Percentiles rank a stretch among this genome's conserved stretches.
These are phyloP conservation scores for Beris morrisii DNA, from an alignment of 2,888 invertebrate genomes.

Conservation along the genomic window DNA sequence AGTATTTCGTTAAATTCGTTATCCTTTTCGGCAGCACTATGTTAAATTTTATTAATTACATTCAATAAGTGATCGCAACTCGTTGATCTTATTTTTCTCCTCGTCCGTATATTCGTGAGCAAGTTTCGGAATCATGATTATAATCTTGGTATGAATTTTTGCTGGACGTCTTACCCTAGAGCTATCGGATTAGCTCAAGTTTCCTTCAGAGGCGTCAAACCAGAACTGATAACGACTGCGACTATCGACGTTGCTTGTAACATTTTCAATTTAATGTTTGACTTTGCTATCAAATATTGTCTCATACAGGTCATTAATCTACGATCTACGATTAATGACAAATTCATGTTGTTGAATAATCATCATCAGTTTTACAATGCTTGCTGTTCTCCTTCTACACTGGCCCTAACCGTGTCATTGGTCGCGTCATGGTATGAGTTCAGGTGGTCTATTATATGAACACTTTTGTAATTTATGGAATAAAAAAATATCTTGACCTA, in stretches of 20 bases:
- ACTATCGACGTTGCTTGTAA: constrained; percentile 23
- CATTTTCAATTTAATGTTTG: constrained; percentile 21
- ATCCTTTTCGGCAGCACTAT: neutral
- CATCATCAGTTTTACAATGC: too few relatives aligned
- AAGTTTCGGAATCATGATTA: constrained; percentile 23
- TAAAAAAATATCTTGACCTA: too few relatives aligned
- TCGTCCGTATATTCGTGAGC: constrained; percentile 25
- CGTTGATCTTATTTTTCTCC: constrained; percentile 19
- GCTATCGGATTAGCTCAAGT: neutral
- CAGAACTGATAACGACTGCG: constrained; percentile 18
- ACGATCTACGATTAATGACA: constrained; percentile 11
- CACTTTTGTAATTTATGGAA: too few relatives aligned
- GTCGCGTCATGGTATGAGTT: too few relatives aligned
- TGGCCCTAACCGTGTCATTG: too few relatives aligned
- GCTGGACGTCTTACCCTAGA: neutral
- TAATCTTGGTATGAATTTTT: neutral
- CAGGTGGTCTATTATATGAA: too few relatives aligned
- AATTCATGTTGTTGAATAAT: too few relatives aligned
- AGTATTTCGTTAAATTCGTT: neutral
- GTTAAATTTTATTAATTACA: constrained; percentile 14
- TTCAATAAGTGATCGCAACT: constrained; percentile 21
- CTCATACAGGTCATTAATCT: constrained; percentile 24
- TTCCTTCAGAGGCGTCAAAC: constrained; percentile 1
- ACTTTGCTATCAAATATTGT: constrained; percentile 14
- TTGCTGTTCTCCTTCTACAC: too few relatives aligned